Evolutionary conservation across 2,113 vertebrate species (phyloP).

Genomic region (Hirundichthys speculiger): DNA sequence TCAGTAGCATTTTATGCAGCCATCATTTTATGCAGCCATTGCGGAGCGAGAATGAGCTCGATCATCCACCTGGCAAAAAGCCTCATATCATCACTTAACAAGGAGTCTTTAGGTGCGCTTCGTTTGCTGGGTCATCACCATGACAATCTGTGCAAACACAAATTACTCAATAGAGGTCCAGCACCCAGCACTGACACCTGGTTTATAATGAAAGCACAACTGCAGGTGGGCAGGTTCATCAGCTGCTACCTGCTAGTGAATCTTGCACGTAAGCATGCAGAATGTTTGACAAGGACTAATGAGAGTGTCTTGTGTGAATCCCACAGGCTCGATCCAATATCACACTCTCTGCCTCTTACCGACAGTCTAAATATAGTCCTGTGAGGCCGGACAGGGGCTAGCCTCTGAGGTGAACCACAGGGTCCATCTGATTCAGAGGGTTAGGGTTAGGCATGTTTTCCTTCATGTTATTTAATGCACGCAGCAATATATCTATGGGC

Average conservation of each 20-base stretch:
- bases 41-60: slow-evolving; percentile 2
- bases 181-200: not conserved
- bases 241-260: not conserved
- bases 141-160: slow-evolving; percentile 9
- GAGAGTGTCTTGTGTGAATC: slow-evolving; percentile 34
- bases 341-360: slow-evolving; percentile 7
- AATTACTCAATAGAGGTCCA: not conserved
- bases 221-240: not conserved
- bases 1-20: slow-evolving; percentile 3
- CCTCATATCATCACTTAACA: slow-evolving; percentile 5
- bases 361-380: slow-evolving; percentile 55
- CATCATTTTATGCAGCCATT: slow-evolving; percentile 4
- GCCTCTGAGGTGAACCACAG: slow-evolving; percentile 10
- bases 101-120: not conserved
- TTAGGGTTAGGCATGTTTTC: too few relatives aligned
- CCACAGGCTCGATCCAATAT: slow-evolving; percentile 39
- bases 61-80: slow-evolving; percentile 14
- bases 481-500: too few relatives aligned
- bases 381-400: slow-evolving; percentile 1
- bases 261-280: too few relatives aligned
- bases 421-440: not conserved
- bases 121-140: not conserved
- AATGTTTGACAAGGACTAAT: too few relatives aligned
- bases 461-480: too few relatives aligned
- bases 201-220: not conserved